Base-by-base conservation (phyloP, 2,888 invertebrate genomes). In the Drosophila melanosoma region DNA sequence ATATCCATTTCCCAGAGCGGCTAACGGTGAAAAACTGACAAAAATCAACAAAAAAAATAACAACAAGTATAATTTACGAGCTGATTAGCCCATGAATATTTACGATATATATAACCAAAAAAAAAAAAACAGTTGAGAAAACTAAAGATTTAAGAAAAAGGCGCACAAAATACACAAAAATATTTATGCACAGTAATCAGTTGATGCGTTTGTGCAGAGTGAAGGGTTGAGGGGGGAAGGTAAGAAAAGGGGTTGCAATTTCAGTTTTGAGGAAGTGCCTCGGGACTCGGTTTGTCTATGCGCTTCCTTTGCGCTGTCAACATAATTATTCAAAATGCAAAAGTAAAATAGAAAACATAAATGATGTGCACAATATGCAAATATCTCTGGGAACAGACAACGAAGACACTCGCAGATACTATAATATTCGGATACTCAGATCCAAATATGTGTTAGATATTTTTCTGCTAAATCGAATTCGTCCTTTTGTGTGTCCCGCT, bases 81-180 rank as follows among this genome's bases (percentile, higher is more conserved):
- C 87, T 89, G 87, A 87, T 87, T 87, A 87, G 79, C 78, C 89
- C 78, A 87, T 87, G 89, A 87, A 87, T 87, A 87, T 87, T 87
- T 87, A 83, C 67, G 63, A 63, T 20, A 32, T 42, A 49, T 40
- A 58, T 56, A 54, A 64, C 15, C 26, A 51, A 35, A 52, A 32
- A 38, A 36, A 36, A 20, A 64, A 40, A 35, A 57, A 12, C 15
- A 11, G 2, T 15, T 12, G 12, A 38, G 70, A 82, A 73, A 69
- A 71, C 60, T 63, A 53, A 60, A 57, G 63, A 73, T 29, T 59
- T 40, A 11, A 52, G 59, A 69, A 72, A 76, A 72, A 77, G 79
- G 82, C 85, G 74, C 76, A 81, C 64, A 86, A 83, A 83, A 87
- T 74, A 82, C 76, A 84, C 77, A 81, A 88, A 88, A 88, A 87